Conservation (phyloP, 2,797 vertebrate genomes). For the Ara ararauna region DNA sequence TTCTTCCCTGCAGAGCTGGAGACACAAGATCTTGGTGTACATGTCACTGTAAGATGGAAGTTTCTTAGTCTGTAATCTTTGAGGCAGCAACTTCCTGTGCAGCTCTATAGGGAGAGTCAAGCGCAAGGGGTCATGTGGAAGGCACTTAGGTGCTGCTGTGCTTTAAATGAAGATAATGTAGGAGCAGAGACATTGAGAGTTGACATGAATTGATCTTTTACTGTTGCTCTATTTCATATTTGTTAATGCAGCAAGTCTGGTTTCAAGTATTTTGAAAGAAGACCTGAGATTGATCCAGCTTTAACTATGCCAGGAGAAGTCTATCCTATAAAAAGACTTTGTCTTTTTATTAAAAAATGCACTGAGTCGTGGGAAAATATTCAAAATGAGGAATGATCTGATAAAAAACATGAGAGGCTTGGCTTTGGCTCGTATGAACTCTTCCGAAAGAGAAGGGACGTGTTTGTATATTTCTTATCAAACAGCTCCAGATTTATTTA, state of each 20-base stretch:
- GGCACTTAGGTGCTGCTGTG: neutral
- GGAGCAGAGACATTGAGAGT: neutral
- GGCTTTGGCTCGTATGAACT: neutral
- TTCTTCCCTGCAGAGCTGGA: neutral
- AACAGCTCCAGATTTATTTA: conserved; percentile 58
- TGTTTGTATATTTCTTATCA: conserved; percentile 27
- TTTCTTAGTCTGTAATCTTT: neutral
- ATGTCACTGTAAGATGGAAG: neutral
- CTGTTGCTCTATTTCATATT: neutral
- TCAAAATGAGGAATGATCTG: conserved; percentile 53
- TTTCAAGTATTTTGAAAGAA: conserved; percentile 12
- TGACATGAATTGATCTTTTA: neutral
- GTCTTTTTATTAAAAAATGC: conserved; percentile 61
- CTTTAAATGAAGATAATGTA: neutral
- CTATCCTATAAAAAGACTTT: conserved; percentile 58
- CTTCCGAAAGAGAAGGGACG: conserved; percentile 3
- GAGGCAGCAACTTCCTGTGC: neutral
- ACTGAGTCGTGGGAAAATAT: conserved; percentile 46
- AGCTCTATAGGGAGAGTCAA: neutral
- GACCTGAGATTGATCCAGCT: conserved; percentile 19
- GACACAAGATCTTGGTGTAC: neutral
- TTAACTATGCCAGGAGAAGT: conserved; percentile 34
- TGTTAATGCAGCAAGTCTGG: neutral
- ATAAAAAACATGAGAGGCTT: conserved; percentile 37
- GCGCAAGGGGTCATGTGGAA: neutral